Evolutionary conservation across 2,113 vertebrate species (phyloP), one percentile per base, ranked within the genome.

Genomic region (Spheniscus mendiculus): DNA sequence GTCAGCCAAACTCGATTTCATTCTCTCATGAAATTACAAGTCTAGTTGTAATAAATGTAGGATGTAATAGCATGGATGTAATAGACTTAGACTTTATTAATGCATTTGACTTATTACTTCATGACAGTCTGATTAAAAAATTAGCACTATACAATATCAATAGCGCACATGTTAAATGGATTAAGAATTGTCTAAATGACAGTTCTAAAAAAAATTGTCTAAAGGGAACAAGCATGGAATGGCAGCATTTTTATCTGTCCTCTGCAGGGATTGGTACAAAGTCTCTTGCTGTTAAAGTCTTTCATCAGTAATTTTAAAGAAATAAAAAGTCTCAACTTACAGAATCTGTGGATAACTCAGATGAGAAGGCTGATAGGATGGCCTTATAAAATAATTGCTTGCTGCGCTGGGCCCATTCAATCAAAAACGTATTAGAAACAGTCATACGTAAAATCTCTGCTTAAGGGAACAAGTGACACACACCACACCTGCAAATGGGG

Each of bases 41-140:
- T 59, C 81, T 67, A 66, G 77, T 76, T 71, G 65, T 94, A 96
- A 96, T 96, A 94, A 97, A 96, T 89, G 83, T 63, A 66, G 77
- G 93, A 96, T 78, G 91, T 87, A 97, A 96, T 89, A 87, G 94
- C 91, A 94, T 0, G 69, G 92, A 91, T 74, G 92, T 83, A 89
- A 96, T 67, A 66, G 67, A 61, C 83, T 96, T 55, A 11, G 78
- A 79, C 71, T 93, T 95, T 87, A 96, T 96, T 96, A 96, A 91
- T 74, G 77, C 52, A 74, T 84, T 89, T 89, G 93, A 93, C 89
- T 94, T 92, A 92, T 82, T 96, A 71, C 91, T 84, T 89, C 87
- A 32, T 76, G 97, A 95, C 90, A 90, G 77, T 52, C 94, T 93
- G 96, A 96, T 96, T 97, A 97, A 96, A 96, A 96, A 95, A 97